Conservation (phyloP, 1,140 invertebrate genomes). For the Drosophila ogumai region DNA sequence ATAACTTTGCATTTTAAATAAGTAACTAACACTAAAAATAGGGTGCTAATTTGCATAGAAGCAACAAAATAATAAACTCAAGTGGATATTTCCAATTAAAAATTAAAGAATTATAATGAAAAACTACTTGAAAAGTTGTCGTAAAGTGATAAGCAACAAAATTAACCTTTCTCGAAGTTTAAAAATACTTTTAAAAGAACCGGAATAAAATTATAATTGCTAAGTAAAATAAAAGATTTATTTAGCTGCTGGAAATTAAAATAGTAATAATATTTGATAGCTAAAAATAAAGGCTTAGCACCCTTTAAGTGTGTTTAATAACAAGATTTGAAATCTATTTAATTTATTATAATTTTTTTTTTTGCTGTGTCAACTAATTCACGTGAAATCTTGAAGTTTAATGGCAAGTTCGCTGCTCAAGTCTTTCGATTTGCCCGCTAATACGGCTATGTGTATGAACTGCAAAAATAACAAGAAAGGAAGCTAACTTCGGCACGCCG, state of each 20-base stretch:
- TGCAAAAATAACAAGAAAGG: constrained; percentile 28
- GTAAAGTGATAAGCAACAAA: too few relatives aligned
- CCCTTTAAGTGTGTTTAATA: too few relatives aligned
- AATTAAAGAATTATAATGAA: too few relatives aligned
- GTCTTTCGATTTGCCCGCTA: constrained; percentile 61
- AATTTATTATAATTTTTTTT: background rate
- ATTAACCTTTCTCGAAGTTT: too few relatives aligned
- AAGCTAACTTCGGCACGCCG: too few relatives aligned
- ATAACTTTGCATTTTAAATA: constrained; percentile 14
- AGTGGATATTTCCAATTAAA: too few relatives aligned
- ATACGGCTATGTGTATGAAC: constrained; percentile 36
- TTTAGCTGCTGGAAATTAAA: too few relatives aligned
- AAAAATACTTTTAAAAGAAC: background rate
- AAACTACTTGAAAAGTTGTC: background rate
- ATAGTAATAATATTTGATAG: too few relatives aligned
- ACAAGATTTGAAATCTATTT: background rate
- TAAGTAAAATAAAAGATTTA: too few relatives aligned
- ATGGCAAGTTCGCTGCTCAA: constrained; percentile 62
- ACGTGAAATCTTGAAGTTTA: constrained; percentile 28
- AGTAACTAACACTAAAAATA: background rate
- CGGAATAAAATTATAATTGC: background rate
- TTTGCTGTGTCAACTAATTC: background rate
- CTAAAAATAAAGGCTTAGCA: too few relatives aligned
- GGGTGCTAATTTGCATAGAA: too few relatives aligned
- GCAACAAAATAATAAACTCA: too few relatives aligned